Evolutionary conservation across 2,888 invertebrate genomes (phyloP).

Genomic region (Mythimna loreyi): DNA sequence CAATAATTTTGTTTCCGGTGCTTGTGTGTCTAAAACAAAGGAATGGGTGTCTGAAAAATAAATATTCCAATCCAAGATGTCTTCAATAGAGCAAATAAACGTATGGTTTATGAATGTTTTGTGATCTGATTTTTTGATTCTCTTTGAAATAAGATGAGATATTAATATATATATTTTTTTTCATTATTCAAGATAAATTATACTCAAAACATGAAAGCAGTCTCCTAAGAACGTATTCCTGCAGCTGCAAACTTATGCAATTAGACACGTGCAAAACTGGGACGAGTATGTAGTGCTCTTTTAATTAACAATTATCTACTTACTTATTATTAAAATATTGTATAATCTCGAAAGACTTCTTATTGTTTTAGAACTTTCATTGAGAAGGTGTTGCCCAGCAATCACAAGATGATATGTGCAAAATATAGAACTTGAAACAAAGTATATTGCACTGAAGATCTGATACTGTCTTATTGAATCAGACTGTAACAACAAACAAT

Average conservation of each 20-base stretch:
- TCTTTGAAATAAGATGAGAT: too few species aligned
- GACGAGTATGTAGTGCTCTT: neutral
- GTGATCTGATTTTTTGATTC: too few species aligned
- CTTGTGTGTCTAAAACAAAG: conserved; percentile 47
- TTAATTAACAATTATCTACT: conserved; percentile 19
- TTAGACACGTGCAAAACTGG: neutral
- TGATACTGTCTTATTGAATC: too few species aligned
- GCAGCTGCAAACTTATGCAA: neutral
- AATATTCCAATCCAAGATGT: neutral
- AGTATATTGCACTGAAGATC: neutral
- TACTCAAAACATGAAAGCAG: neutral
- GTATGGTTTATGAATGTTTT: too few species aligned
- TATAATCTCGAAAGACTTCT: conserved; percentile 32
- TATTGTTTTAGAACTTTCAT: conserved; percentile 17
- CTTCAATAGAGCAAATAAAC: too few species aligned
- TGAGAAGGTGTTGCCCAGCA: conserved; percentile 42
- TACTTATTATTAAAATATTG: conserved; percentile 23
- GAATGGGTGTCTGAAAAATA: neutral
- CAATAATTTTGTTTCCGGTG: conserved; percentile 18
- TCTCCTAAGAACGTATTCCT: neutral
- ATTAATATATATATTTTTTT: too few species aligned
- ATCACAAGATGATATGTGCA: conserved; percentile 12
- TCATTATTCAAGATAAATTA: too few species aligned
- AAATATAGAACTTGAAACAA: conserved; percentile 9
- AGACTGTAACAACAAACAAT: neutral